These are phyloP conservation scores for Dicrostonyx torquatus DNA, from an alignment of 2,797 vertebrate species.

Conservation along the genomic window DNA sequence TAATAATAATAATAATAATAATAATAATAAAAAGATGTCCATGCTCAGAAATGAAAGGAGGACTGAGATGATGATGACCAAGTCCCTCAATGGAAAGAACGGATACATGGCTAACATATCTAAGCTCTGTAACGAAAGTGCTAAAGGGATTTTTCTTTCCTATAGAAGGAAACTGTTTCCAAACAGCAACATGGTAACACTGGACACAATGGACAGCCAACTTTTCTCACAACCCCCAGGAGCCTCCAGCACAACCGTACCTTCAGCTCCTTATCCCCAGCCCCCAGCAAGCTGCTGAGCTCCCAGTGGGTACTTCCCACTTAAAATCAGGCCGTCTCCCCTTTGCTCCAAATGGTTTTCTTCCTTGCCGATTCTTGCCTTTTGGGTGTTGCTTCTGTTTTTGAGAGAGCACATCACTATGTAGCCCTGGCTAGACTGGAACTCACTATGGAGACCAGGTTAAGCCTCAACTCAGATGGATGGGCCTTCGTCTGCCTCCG, in stretches of 20 bases:
- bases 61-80: neutral
- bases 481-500: neutral
- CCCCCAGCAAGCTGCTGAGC: neutral
- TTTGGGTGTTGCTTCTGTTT: neutral
- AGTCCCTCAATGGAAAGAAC: neutral
- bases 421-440: neutral
- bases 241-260: neutral
- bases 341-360: neutral
- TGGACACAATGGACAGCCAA: neutral
- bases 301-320: neutral
- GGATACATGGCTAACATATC: neutral
- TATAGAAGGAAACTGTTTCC: slow-evolving; percentile 41
- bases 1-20: too few species aligned
- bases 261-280: neutral
- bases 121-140: slow-evolving; percentile 8
- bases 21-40: neutral
- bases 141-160: neutral
- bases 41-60: neutral
- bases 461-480: neutral
- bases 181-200: neutral
- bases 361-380: neutral
- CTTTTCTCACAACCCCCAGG: neutral
- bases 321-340: neutral
- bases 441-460: neutral
- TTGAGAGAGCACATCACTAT: neutral